Percentiles rank a stretch among this genome's conserved stretches.
Conservation (phyloP, 2,888 invertebrate genomes). For the Blastobasis adustella region DNA sequence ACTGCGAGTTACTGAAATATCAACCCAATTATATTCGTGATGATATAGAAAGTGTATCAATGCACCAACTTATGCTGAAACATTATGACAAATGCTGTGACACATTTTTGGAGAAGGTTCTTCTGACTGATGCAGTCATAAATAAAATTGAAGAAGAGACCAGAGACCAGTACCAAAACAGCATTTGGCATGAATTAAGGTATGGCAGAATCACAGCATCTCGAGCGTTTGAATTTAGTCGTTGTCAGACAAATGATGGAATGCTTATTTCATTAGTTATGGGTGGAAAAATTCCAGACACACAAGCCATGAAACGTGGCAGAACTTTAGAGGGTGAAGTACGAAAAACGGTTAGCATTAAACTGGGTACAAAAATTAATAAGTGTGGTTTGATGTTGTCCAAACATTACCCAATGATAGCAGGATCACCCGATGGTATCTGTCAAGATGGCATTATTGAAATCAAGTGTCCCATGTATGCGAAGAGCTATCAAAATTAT, state of each 20-base stretch:
- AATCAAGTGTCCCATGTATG: constrained; percentile 17
- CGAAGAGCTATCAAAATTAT: constrained; percentile 15
- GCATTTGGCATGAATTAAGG: constrained; percentile 21
- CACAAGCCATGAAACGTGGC: constrained; percentile 7
- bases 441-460: constrained; percentile 15
- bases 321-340: constrained; percentile 10
- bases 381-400: constrained; percentile 17
- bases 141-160: constrained; percentile 9
- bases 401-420: constrained; percentile 18
- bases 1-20: constrained; percentile 22
- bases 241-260: constrained; percentile 13
- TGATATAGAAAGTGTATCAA: constrained; percentile 8
- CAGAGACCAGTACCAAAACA: constrained; percentile 12
- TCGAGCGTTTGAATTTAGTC: constrained; percentile 15
- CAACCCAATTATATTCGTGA: constrained; percentile 13
- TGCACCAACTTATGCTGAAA: constrained; percentile 13
- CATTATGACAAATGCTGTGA: constrained; percentile 15
- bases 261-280: constrained; percentile 11
- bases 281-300: constrained; percentile 16
- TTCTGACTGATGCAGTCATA: constrained; percentile 3
- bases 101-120: constrained; percentile 10
- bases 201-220: constrained; percentile 15
- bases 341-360: constrained; percentile 13
- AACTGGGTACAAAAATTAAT: constrained; percentile 16
- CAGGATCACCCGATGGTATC: constrained; percentile 24